These are phyloP conservation scores for Drosophila pseudoananassae DNA, from an alignment of 1,140 invertebrate genomes.

Conservation along the genomic window DNA sequence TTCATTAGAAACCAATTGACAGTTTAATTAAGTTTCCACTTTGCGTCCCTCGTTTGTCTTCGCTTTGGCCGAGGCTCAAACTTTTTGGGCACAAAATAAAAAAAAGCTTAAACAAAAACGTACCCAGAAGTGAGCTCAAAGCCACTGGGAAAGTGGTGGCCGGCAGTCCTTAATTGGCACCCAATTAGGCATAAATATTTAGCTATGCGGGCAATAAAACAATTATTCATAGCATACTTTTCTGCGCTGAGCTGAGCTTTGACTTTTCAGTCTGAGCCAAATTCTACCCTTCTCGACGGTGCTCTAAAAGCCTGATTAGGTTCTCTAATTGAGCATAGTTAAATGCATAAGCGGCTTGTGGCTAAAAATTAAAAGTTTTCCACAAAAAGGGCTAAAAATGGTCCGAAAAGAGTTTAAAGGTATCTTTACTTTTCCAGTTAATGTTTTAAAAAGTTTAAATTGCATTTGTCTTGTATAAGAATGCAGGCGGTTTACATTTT, in stretches of 20 bases:
- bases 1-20: constrained; percentile 73
- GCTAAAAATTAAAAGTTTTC: constrained; percentile 19
- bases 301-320: constrained; percentile 28
- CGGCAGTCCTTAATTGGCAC: constrained; percentile 46
- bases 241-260: constrained; percentile 25
- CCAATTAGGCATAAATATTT: constrained; percentile 65
- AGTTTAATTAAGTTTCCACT: constrained; percentile 72
- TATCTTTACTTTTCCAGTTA: constrained; percentile 7
- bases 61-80: constrained; percentile 18
- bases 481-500: too few relatives aligned
- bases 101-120: constrained; percentile 51
- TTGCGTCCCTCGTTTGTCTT: constrained; percentile 41
- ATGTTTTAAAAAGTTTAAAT: not conserved
- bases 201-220: constrained; percentile 46
- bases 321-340: constrained; percentile 51
- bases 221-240: constrained; percentile 47
- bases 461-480: too few relatives aligned
- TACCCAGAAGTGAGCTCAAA: not conserved
- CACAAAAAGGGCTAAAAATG: constrained; percentile 7
- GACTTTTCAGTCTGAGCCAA: constrained; percentile 11
- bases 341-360: constrained; percentile 50
- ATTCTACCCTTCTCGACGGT: constrained; percentile 33
- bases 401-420: too few relatives aligned
- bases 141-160: constrained; percentile 24
- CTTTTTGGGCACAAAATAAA: constrained; percentile 22